Base-by-base conservation (phyloP, 2,113 vertebrate species). In the Alligator mississippiensis region DNA sequence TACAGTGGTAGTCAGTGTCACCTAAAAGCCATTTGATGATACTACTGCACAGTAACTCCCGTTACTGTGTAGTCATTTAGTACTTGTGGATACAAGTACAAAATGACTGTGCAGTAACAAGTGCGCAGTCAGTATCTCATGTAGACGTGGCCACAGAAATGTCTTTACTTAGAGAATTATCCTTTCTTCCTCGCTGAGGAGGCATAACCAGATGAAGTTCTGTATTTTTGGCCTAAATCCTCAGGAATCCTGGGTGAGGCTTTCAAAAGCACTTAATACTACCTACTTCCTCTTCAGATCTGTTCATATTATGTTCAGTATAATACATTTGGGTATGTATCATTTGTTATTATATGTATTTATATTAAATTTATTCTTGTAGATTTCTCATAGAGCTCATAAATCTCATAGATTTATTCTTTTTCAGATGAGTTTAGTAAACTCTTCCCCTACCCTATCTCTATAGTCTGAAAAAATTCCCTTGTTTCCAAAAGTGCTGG, bases 221-320 rank as follows among this genome's bases (percentile, higher is more conserved):
- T 88, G 75, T 63, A 89, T 77, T 93, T 3, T 1, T 2, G 89
- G 84, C 64, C 75, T 89, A 90, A 89, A 90, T 89, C 80, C 89
- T 82, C 62, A 77, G 82, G 90, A 89, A 94, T 80, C 55, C 47
- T 28, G 84, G 84, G 93, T 89, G 80, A 95, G 92, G 93, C 84
- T 94, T 96, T 95, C 95, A 91, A 77, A 95, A 96, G 88, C 78
- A 94, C 87, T 94, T 58, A 92, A 62, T 85, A 89, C 75, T 94
- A 96, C 95, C 96, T 94, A 84, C 80, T 94, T 90, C 89, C 92
- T 93, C 87, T 96, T 95, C 94, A 96, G 89, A 96, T 95, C 93
- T 95, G 82, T 92, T 88, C 89, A 88, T 85, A 97, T 96, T 95
- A 96, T 80, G 82, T 94, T 93, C 90, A 95, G 80, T 84, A 68